Percentiles rank a stretch among this genome's conserved stretches.
These are phyloP conservation scores for Cantharis rustica DNA, from an alignment of 2,888 invertebrate genomes.

Conservation along the genomic window DNA sequence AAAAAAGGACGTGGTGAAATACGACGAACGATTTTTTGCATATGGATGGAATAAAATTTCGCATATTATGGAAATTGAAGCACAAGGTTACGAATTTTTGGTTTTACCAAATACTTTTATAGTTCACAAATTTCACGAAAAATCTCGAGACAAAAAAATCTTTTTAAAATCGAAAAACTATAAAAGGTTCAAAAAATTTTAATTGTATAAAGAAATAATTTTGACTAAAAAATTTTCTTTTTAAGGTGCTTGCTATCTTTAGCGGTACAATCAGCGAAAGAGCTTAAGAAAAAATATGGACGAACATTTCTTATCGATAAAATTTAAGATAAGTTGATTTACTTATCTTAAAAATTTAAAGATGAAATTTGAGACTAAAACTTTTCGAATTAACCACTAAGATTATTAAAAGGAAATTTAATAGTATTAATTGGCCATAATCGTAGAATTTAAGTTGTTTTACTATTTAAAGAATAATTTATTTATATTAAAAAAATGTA, in stretches of 20 bases:
- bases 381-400: background rate
- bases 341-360: background rate
- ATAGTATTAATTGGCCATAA: background rate
- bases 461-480: background rate
- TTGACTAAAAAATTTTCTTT: background rate
- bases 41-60: slow-evolving; percentile 97
- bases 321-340: background rate
- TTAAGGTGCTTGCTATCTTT: background rate
- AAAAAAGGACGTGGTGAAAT: slow-evolving; percentile 71
- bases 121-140: slow-evolving; percentile 86
- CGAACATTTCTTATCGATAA: background rate
- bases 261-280: background rate
- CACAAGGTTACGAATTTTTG: slow-evolving; percentile 67
- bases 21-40: slow-evolving; percentile 88
- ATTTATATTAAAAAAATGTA: background rate
- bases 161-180: background rate
- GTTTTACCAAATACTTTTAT: slow-evolving; percentile 89
- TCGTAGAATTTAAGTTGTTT: background rate
- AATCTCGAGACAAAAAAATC: background rate
- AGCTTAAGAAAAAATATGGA: background rate
- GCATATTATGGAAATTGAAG: slow-evolving; percentile 82
- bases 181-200: background rate
- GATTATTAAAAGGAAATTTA: background rate
- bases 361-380: background rate
- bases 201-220: background rate